phyloP scores from a whole-genome alignment of 2,888 invertebrate genomes.

The Globia sparganii region DNA sequence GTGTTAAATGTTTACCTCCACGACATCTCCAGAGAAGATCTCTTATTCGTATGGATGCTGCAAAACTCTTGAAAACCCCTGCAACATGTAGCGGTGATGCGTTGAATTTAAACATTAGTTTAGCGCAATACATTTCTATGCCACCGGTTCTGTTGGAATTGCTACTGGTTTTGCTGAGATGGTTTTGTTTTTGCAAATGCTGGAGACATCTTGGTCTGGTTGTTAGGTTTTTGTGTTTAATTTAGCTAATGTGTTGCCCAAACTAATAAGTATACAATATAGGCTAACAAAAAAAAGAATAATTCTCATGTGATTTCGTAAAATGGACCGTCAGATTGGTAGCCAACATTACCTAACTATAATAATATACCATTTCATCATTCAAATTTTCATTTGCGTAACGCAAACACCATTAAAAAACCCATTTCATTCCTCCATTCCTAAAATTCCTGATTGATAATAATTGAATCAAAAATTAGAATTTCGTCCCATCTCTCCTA shows the following conservation, averaged over 20 bases:
- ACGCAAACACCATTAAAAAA: conserved; percentile 11
- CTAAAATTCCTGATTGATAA: conserved; percentile 23
- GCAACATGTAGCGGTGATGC: conserved; percentile 35
- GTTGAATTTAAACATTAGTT: conserved; percentile 58
- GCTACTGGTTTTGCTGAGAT: neutral
- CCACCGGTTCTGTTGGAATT: neutral
- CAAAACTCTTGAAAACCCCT: conserved; percentile 32
- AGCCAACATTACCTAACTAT: no score
- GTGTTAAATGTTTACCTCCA: conserved; percentile 10
- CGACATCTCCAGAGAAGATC: conserved; percentile 9
- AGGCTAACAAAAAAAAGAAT: no score
- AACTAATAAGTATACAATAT: neutral
- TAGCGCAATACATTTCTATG: conserved; percentile 37
- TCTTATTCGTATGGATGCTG: conserved; percentile 38
- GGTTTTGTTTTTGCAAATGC: conserved; percentile 15
- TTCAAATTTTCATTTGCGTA: conserved; percentile 15
- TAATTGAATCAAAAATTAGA: conserved; percentile 40
- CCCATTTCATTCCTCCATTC: neutral
- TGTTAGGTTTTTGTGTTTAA: neutral
- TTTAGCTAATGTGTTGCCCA: no score
- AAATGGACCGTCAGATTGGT: neutral
- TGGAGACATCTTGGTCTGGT: neutral
- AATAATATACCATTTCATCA: neutral
- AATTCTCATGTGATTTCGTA: no score
- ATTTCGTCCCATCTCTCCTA: conserved; percentile 29